Evolutionary conservation across 2,888 invertebrate species (phyloP).

Genomic region (Scelioninae gen. 2): DNA sequence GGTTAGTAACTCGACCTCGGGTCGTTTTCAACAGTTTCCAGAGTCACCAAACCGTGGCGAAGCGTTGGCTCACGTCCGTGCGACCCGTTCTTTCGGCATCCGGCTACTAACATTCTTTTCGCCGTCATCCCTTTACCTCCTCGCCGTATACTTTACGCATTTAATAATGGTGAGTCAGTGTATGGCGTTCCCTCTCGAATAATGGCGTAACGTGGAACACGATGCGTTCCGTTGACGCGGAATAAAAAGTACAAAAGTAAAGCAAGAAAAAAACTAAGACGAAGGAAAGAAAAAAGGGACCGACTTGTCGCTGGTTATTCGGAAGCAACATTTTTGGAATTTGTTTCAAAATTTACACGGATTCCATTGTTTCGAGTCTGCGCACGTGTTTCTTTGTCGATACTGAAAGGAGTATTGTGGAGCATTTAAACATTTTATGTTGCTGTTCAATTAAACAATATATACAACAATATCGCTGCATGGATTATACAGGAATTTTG

Average conservation of each 20-base stretch:
- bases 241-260: slow-evolving; percentile 32
- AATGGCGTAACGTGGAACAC: slow-evolving; percentile 51
- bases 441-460: too few species aligned
- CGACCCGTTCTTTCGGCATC: slow-evolving; percentile 66
- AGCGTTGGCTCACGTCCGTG: slow-evolving; percentile 65
- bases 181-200: slow-evolving; percentile 49
- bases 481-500: too few species aligned
- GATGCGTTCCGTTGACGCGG: slow-evolving; percentile 47
- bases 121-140: slow-evolving; percentile 63
- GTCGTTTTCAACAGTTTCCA: slow-evolving; percentile 58
- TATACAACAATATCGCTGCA: too few species aligned
- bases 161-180: slow-evolving; percentile 59
- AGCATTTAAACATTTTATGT: too few species aligned
- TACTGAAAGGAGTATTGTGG: too few species aligned
- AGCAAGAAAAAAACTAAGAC: slow-evolving; percentile 11
- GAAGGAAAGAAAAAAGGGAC: slow-evolving; percentile 2
- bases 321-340: slow-evolving; percentile 17
- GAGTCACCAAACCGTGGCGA: slow-evolving; percentile 65
- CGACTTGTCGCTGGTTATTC: slow-evolving; percentile 5
- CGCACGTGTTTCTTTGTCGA: too few species aligned
- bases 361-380: too few species aligned
- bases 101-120: slow-evolving; percentile 69
- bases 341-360: slow-evolving; percentile 1
- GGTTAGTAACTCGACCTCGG: slow-evolving; percentile 54
- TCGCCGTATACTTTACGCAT: slow-evolving; percentile 57